Evolutionary conservation across 2,888 invertebrate species (phyloP).

Genomic region (Platypus cylindrus): DNA sequence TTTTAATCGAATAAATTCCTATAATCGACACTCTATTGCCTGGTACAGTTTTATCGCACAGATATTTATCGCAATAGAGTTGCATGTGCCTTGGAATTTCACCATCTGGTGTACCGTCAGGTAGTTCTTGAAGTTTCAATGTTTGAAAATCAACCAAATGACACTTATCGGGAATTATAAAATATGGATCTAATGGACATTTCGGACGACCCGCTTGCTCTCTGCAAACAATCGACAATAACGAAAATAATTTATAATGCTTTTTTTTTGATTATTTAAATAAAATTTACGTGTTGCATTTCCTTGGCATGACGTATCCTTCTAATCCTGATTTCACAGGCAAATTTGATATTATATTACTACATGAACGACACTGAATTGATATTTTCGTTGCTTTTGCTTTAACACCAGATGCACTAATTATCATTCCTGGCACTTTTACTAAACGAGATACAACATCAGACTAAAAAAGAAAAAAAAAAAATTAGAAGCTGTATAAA

Average conservation of each 20-base stretch:
- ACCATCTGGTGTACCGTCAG: conserved; percentile 89
- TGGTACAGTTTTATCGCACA: conserved; percentile 92
- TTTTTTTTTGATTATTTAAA: not conserved
- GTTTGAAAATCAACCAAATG: conserved; percentile 96
- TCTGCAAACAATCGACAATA: conserved; percentile 34
- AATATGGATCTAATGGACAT: conserved; percentile 95
- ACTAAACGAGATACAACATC: conserved; percentile 86
- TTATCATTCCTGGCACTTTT: conserved; percentile 91
- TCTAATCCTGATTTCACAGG: conserved; percentile 90
- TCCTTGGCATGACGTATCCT: conserved; percentile 88
- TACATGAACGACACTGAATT: conserved; percentile 90
- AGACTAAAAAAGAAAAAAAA: conserved; percentile 47
- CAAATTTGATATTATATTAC: conserved; percentile 78
- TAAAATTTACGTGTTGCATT: conserved; percentile 84
- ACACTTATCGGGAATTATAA: conserved; percentile 96
- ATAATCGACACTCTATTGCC: conserved; percentile 88
- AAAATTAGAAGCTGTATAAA: conserved; percentile 2
- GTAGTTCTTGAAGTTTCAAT: conserved; percentile 91
- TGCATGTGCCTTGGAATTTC: conserved; percentile 96
- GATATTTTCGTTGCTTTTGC: conserved; percentile 93
- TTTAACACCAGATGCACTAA: conserved; percentile 85
- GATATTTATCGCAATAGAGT: conserved; percentile 82
- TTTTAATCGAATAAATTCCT: conserved; percentile 94
- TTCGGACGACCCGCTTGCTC: conserved; percentile 89
- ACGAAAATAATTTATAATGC: not conserved